A percentile compares a stretch with the other conserved stretches of the same genome.
These are phyloP conservation scores for Rhaphigaster nebulosa DNA, from an alignment of 2,888 invertebrate genomes.

Conservation along the genomic window DNA sequence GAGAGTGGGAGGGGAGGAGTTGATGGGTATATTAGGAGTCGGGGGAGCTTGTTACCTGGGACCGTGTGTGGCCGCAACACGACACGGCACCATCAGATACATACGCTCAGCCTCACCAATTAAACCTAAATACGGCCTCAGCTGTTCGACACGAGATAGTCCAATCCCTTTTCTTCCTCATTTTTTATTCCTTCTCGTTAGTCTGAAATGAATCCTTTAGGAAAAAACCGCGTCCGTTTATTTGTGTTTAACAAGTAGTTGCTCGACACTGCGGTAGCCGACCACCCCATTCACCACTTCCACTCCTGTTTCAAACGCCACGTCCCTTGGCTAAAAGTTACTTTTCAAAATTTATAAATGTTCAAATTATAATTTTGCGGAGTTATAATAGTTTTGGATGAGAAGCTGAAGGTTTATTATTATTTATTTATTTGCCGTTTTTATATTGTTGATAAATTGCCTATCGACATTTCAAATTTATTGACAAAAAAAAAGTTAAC, in stretches of 20 bases:
- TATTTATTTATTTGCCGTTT: no score
- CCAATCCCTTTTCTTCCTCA: slow-evolving; percentile 45
- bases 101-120: slow-evolving; percentile 49
- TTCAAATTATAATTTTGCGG: neutral
- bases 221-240: slow-evolving; percentile 48
- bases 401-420: no score
- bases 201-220: slow-evolving; percentile 48
- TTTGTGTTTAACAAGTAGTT: slow-evolving; percentile 48
- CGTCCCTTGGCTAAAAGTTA: neutral
- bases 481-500: no score
- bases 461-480: no score
- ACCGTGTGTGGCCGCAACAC: slow-evolving; percentile 53
- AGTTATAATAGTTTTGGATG: neutral
- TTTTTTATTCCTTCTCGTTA: slow-evolving; percentile 43
- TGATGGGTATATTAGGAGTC: neutral
- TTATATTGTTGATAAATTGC: no score
- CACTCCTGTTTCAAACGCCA: neutral
- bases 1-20: neutral
- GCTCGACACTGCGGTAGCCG: neutral
- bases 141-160: slow-evolving; percentile 19
- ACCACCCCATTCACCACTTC: neutral
- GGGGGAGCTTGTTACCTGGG: neutral
- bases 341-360: neutral
- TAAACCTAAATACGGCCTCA: slow-evolving; percentile 46
- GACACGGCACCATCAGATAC: slow-evolving; percentile 55